Conservation (phyloP, 2,888 invertebrate species). For the Stenoptilia bipunctidactyla region DNA sequence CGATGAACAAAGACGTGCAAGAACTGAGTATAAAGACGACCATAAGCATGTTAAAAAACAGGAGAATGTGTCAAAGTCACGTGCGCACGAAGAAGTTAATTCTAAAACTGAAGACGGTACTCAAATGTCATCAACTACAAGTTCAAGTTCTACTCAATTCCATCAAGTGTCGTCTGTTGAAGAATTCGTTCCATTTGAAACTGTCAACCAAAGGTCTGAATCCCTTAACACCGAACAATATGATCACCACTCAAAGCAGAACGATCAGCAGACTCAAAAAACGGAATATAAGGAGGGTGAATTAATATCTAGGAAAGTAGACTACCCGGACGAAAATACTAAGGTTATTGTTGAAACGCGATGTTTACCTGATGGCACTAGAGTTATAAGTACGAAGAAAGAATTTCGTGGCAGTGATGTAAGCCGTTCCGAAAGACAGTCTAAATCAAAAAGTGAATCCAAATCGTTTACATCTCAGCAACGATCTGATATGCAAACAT, state of each 20-base stretch:
- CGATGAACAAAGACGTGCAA: conserved; percentile 71
- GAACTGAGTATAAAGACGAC: conserved; percentile 53
- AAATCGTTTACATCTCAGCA: conserved; percentile 24
- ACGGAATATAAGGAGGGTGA: conserved; percentile 44
- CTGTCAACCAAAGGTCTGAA: conserved; percentile 21
- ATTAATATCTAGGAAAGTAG: conserved; percentile 68
- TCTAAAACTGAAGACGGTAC: conserved; percentile 52
- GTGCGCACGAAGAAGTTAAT: conserved; percentile 47
- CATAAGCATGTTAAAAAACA: conserved; percentile 49
- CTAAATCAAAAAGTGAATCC: conserved; percentile 36
- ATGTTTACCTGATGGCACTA: conserved; percentile 75
- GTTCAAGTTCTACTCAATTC: conserved; percentile 39
- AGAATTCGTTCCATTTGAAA: conserved; percentile 42
- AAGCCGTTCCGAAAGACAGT: conserved; percentile 39
- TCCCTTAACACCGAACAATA: conserved; percentile 21
- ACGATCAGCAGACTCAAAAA: conserved; percentile 26
- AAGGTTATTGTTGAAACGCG: conserved; percentile 77
- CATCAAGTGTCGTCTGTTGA: conserved; percentile 44
- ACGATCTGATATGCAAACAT: conserved; percentile 4
- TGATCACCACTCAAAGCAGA: conserved; percentile 28
- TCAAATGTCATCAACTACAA: conserved; percentile 42
- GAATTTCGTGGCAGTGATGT: conserved; percentile 65
- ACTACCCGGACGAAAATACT: conserved; percentile 76
- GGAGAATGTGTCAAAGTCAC: conserved; percentile 42
- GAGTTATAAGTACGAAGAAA: conserved; percentile 76